Evolutionary conservation across 2,113 vertebrate species (phyloP).

Genomic region (Ailuropoda melanoleuca): DNA sequence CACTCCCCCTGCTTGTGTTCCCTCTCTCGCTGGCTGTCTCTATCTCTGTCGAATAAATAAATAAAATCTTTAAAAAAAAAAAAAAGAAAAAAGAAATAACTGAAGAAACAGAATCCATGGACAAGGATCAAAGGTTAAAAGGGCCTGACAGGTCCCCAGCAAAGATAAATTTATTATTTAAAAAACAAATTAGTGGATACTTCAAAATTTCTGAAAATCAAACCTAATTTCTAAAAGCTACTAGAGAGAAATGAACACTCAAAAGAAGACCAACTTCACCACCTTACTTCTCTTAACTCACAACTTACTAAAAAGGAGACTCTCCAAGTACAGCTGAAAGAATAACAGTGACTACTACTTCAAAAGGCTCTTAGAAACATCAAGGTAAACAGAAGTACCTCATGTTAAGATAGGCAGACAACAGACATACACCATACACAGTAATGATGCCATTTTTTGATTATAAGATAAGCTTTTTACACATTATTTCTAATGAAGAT

Average conservation of each 20-base stretch:
- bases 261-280: background rate
- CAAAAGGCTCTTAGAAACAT: background rate
- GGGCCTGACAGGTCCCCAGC: background rate
- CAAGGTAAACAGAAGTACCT: background rate
- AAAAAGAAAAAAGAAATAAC: background rate
- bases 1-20: no score
- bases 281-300: background rate
- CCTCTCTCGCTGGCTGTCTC: no score
- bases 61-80: no score
- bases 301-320: background rate
- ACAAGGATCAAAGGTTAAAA: background rate
- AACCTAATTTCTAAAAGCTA: background rate
- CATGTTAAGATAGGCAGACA: background rate
- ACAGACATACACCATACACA: background rate
- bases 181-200: background rate
- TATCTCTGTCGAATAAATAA: no score
- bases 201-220: background rate
- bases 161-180: background rate
- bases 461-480: background rate
- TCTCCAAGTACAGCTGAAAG: background rate
- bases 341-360: background rate
- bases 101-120: background rate
- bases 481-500: background rate
- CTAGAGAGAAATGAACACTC: background rate
- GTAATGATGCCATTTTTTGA: background rate